Evolutionary conservation across 2,888 invertebrate species (phyloP).

Genomic region (Lycocerus yunnanus): DNA sequence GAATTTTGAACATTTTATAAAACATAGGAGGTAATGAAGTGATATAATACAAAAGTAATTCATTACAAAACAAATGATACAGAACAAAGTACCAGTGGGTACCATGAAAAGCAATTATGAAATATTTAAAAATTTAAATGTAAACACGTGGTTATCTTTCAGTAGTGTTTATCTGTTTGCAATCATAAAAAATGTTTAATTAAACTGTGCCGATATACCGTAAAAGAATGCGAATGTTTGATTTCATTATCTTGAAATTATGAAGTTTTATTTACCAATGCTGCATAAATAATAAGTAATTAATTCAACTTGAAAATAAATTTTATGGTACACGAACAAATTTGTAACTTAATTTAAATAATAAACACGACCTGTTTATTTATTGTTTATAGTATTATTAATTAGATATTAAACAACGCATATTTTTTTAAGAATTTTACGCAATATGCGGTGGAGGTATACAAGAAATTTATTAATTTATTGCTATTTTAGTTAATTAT

Average conservation of each 20-base stretch:
- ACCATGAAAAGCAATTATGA: neutral
- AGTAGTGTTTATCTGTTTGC: neutral
- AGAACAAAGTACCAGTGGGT: neutral
- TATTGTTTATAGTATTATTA: neutral
- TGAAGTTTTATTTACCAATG: neutral
- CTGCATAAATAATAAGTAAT: neutral
- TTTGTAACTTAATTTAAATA: neutral
- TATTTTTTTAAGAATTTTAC: neutral
- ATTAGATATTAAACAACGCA: neutral
- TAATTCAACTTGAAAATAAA: neutral
- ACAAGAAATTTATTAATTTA: neutral
- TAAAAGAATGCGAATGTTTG: neutral
- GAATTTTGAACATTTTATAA: too few relatives aligned
- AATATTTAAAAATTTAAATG: too few relatives aligned
- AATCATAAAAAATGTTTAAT: neutral
- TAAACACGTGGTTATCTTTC: neutral
- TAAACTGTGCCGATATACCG: neutral
- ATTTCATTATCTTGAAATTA: neutral
- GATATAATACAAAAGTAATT: neutral
- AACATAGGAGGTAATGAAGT: neutral
- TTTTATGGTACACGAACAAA: neutral
- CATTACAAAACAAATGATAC: neutral
- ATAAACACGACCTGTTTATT: neutral
- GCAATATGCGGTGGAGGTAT: neutral
- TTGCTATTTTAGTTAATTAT: neutral